A percentile compares a stretch with the other conserved stretches of the same genome.
phyloP scores from a whole-genome alignment of 1,140 invertebrate species.

The Drosophila melanogaster region Release_6_plus_ISO1_MT NC_004354.4:2838501-2839000 shows the following conservation, averaged over 20 bases:
- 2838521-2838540: slow-evolving; percentile 2
- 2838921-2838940: slow-evolving; percentile 39
- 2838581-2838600: slow-evolving; percentile 17
- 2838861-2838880: slow-evolving; percentile 70
- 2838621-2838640: slow-evolving; percentile 26
- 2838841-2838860: slow-evolving; percentile 45
- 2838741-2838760: slow-evolving; percentile 28
- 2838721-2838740: background rate
- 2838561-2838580: slow-evolving; percentile 7
- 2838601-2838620: background rate
- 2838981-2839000: slow-evolving; percentile 74
- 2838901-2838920: background rate
- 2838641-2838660: slow-evolving; percentile 41
- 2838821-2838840: slow-evolving; percentile 69
- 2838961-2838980: slow-evolving; percentile 80
- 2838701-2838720: background rate
- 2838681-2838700: slow-evolving; percentile 30
- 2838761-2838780: slow-evolving; percentile 82
- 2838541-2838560: background rate
- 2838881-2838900: slow-evolving; percentile 2
- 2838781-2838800: slow-evolving; percentile 83
- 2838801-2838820: slow-evolving; percentile 81
- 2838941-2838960: slow-evolving; percentile 80
- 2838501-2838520: slow-evolving; percentile 1
- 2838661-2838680: slow-evolving; percentile 39